Base-by-base conservation (phyloP, 2,888 invertebrate genomes). In the Minunthozetes semirufus region DNA sequence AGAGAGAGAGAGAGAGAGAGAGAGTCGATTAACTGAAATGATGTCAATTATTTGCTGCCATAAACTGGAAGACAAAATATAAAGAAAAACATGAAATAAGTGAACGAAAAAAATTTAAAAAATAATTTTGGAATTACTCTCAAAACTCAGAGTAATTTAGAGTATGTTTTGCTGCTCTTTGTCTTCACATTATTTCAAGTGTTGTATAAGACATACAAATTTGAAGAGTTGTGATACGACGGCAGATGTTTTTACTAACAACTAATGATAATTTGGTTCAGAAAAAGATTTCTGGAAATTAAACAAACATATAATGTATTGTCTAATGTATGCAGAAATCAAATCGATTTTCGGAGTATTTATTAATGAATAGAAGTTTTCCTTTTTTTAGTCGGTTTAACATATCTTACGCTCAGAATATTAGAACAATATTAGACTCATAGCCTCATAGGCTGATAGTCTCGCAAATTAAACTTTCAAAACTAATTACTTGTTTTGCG, bases 171-270 rank as follows among this genome's bases (percentile, higher is more conserved):
- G n/a, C 48, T n/a, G 5, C 48, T 17, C 2, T 48, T 48, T 48
- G 11, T 11, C 59, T 33, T 33, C 59, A 59, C 59, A 13, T 59
- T 59, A 22, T 59, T 59, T 19, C 5, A 3, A 59, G n/a, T 17
- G 17, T 48, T 15, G 48, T 48, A 48, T 48, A 17, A 48, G 48
- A 17, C n/a, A 17, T 17, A 48, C 17, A 48, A 15, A 48, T 48
- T 48, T 48, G 48, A 48, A n/a, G 15, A n/a, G 48, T 3, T 48
- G 48, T 48, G 48, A 48, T 48, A 2, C n/a, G 48, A 59, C 19
- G 59, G 59, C 59, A 59, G 59, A 59, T 59, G 59, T 59, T 59
- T 59, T 22, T 19, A n/a, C n/a, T 19, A 59, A 59, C n/a, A 59
- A 59, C 22, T 59, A 59, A 59, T 59, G 25, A 59, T 59, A 59